Conservation (phyloP, 2,113 vertebrate species). For the Sceloporus undulatus region DNA sequence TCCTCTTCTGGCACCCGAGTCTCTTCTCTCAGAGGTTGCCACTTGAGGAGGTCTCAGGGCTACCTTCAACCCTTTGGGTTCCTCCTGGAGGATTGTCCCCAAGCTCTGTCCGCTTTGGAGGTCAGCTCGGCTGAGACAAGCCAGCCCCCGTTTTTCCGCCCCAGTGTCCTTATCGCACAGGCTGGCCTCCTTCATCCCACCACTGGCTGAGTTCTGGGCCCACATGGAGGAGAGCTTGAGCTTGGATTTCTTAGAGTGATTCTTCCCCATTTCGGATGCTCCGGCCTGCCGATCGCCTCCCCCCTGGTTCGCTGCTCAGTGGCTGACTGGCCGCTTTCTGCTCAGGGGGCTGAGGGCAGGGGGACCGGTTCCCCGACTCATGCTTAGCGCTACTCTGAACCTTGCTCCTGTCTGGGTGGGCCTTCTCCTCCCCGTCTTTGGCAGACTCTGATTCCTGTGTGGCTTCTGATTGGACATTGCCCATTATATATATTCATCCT, state of each 20-base stretch:
- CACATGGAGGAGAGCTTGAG: constrained; percentile 28
- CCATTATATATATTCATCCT: constrained; percentile 43
- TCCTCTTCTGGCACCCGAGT: background rate
- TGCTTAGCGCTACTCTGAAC: background rate
- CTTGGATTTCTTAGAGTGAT: constrained; percentile 37
- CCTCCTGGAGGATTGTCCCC: background rate
- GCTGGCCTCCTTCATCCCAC: constrained; percentile 1
- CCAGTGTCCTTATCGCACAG: background rate
- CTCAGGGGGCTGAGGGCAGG: background rate
- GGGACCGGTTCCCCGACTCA: background rate
- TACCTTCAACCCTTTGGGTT: constrained; percentile 7
- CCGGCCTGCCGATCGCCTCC: background rate
- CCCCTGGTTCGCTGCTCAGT: background rate
- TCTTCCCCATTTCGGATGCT: constrained; percentile 15
- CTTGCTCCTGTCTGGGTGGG: background rate
- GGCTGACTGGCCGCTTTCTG: background rate
- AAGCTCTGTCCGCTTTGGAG: background rate
- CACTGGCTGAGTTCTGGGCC: constrained; percentile 11
- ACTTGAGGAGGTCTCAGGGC: background rate
- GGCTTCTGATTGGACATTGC: constrained; percentile 40
- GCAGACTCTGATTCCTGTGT: background rate
- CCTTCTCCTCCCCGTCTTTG: constrained; percentile 17
- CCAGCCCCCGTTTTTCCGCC: background rate
- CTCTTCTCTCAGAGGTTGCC: background rate
- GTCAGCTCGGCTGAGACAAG: constrained; percentile 11